These are phyloP conservation scores for Hirtodrosophila histrioides DNA, from an alignment of 2,888 invertebrate species.

Conservation along the genomic window DNA sequence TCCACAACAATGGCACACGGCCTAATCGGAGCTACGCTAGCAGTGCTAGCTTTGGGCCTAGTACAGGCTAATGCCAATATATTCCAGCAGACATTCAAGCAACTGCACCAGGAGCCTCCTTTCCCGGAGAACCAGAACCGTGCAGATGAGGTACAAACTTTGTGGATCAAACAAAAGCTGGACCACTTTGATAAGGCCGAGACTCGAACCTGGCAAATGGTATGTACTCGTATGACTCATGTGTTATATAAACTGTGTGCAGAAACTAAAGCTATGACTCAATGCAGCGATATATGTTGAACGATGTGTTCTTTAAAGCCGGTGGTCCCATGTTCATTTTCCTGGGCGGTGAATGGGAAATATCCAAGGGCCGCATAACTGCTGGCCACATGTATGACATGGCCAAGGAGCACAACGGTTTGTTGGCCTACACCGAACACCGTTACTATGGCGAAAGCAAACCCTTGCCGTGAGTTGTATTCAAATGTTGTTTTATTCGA, in stretches of 20 bases:
- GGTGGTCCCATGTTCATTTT: conserved; percentile 87
- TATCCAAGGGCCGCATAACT: conserved; percentile 86
- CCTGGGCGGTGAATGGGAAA: conserved; percentile 90
- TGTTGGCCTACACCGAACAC: conserved; percentile 91
- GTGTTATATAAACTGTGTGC: conserved; percentile 7
- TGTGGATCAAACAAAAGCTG: conserved; percentile 86
- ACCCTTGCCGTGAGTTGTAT: conserved; percentile 87
- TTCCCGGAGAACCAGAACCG: conserved; percentile 61
- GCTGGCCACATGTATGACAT: conserved; percentile 88
- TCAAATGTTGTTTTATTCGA: fast-evolving
- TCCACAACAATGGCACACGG: conserved; percentile 47
- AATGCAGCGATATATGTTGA: conserved; percentile 85
- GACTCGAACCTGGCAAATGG: conserved; percentile 86
- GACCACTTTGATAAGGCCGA: conserved; percentile 87
- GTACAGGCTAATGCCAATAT: conserved; percentile 45
- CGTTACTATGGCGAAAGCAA: conserved; percentile 91
- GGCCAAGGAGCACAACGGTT: conserved; percentile 86
- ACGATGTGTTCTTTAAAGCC: conserved; percentile 83
- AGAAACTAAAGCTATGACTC: neutral
- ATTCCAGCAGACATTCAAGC: conserved; percentile 74
- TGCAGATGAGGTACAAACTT: conserved; percentile 71
- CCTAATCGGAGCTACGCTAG: conserved; percentile 31
- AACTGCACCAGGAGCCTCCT: conserved; percentile 84
- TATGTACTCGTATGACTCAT: conserved; percentile 23
- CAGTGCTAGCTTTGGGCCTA: conserved; percentile 29